Evolutionary conservation across 2,888 invertebrate genomes (phyloP).

Genomic region (Julus scanicus): DNA sequence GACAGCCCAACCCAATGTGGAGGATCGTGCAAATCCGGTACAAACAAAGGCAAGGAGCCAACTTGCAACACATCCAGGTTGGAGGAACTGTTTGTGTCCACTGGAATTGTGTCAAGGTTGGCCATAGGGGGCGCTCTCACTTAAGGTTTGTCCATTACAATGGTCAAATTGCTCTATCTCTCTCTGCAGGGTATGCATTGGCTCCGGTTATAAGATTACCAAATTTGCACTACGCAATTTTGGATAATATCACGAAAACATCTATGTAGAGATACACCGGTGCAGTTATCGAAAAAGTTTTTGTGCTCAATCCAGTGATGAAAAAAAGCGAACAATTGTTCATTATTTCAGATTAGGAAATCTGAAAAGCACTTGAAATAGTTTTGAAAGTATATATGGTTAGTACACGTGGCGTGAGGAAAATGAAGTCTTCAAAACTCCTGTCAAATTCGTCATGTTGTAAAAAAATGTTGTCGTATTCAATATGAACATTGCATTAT

Average conservation of each 20-base stretch:
- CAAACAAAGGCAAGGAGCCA: not conserved
- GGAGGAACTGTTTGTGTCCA: not conserved
- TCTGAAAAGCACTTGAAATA: no score
- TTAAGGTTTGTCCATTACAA: not conserved
- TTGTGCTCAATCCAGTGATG: no score
- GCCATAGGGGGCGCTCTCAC: not conserved
- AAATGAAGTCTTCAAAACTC: not conserved
- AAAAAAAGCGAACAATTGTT: no score
- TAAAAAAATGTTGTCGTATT: slow-evolving; percentile 19
- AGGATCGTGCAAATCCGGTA: not conserved
- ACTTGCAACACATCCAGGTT: not conserved
- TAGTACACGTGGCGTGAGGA: no score
- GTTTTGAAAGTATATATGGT: no score
- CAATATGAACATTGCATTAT: not conserved
- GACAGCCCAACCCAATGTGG: not conserved
- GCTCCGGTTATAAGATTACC: no score
- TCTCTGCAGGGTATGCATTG: no score
- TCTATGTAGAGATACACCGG: no score
- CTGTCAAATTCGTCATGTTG: not conserved
- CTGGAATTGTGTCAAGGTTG: slow-evolving; percentile 23
- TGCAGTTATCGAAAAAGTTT: no score
- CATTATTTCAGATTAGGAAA: no score
- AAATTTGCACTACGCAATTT: no score
- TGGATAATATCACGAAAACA: no score
- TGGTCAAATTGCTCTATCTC: not conserved